phyloP scores from a whole-genome alignment of 2,113 vertebrate genomes.

The Neodon shergylaensis region DNA sequence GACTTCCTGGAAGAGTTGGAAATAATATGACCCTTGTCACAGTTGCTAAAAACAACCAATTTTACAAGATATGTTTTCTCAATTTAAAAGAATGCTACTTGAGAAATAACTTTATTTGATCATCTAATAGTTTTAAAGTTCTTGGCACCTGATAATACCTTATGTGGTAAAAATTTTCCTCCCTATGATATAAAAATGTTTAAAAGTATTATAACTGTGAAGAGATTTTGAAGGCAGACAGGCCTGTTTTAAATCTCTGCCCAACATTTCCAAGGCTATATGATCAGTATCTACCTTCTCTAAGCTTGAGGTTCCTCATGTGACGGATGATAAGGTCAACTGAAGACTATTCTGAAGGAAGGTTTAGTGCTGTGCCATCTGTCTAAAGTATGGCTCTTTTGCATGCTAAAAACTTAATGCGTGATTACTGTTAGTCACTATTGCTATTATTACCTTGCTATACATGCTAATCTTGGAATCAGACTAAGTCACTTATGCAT shows the following conservation, averaged over 20 bases:
- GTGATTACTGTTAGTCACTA: not conserved
- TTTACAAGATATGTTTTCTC: not conserved
- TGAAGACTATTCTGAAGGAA: conserved; percentile 48
- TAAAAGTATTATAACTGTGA: not conserved
- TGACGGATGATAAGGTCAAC: not conserved
- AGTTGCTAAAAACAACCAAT: not conserved
- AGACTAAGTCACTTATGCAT: not conserved
- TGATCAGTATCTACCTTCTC: not conserved
- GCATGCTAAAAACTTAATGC: not conserved
- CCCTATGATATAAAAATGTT: conserved; percentile 15
- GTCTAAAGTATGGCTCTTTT: not conserved
- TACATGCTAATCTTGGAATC: not conserved
- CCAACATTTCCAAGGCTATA: not conserved
- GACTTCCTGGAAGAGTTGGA: not conserved
- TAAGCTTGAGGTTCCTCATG: not conserved
- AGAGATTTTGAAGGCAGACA: conserved; percentile 21
- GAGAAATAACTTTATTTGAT: not conserved
- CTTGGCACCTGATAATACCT: not conserved
- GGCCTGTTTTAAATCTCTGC: not conserved
- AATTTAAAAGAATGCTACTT: not conserved
- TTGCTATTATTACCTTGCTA: not conserved
- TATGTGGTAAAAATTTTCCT: not conserved
- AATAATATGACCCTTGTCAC: not conserved
- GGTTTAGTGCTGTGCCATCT: not conserved
- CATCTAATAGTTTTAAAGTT: not conserved